These are phyloP conservation scores for Ooceraea biroi DNA, from an alignment of 1,140 invertebrate species.

Conservation along the genomic window DNA sequence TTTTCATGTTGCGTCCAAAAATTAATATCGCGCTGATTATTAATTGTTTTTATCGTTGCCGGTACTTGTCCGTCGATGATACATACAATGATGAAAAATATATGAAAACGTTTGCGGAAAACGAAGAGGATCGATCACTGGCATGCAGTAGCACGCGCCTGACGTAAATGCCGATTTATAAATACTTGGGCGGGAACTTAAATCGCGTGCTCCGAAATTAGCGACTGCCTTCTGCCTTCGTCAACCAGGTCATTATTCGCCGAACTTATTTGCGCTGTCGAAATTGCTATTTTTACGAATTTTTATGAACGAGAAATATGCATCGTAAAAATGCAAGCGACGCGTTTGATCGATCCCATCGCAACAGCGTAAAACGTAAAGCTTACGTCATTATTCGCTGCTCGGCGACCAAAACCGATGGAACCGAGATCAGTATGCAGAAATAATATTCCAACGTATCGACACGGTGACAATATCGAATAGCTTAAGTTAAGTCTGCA, in stretches of 20 bases:
- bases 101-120: slow-evolving; percentile 6
- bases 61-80: no score
- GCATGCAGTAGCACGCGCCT: not conserved
- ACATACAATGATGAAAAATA: no score
- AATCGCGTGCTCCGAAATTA: slow-evolving; percentile 49
- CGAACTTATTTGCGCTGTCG: slow-evolving; percentile 6
- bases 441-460: not conserved
- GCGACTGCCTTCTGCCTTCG: not conserved
- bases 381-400: not conserved
- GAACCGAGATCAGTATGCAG: not conserved
- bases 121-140: slow-evolving; percentile 20
- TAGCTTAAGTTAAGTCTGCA: no score
- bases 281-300: slow-evolving; percentile 20
- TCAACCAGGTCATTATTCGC: slow-evolving; percentile 30
- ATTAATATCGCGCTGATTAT: no score
- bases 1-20: no score
- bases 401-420: not conserved
- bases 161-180: slow-evolving; percentile 50
- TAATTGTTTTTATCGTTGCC: no score
- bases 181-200: slow-evolving; percentile 39
- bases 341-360: not conserved
- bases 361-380: not conserved
- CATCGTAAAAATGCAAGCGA: not conserved
- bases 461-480: slow-evolving; percentile 13
- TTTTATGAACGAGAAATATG: no score